Conservation (phyloP, 2,888 invertebrate species). For the Anagyrus pseudococci region DNA sequence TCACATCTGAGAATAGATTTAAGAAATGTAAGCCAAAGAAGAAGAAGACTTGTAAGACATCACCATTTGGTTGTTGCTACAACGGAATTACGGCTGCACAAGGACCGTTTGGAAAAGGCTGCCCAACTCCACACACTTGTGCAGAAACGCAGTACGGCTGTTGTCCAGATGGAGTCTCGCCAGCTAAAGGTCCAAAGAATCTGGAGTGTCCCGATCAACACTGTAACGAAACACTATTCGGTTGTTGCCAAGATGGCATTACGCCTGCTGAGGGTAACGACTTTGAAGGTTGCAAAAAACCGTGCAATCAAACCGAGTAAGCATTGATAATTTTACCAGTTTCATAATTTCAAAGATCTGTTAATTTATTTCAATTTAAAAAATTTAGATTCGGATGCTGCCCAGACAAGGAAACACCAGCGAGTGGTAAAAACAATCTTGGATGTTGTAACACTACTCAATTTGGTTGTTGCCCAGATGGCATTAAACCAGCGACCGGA, state of each 20-base stretch:
- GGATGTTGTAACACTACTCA: constrained; percentile 62
- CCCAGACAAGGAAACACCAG: constrained; percentile 71
- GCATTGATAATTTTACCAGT: constrained; percentile 12
- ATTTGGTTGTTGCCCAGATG: constrained; percentile 77
- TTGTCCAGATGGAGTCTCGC: constrained; percentile 82
- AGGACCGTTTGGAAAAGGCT: constrained; percentile 85
- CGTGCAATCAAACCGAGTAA: constrained; percentile 67
- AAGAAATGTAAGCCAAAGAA: constrained; percentile 69
- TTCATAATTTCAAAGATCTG: too few relatives aligned
- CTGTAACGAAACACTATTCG: constrained; percentile 82
- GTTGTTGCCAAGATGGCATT: constrained; percentile 84
- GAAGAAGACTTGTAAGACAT: constrained; percentile 69
- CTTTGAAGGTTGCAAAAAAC: constrained; percentile 81
- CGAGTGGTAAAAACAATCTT: constrained; percentile 68
- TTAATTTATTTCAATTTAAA: constrained; percentile 31
- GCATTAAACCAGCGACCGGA: constrained; percentile 71
- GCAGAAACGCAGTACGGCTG: constrained; percentile 79
- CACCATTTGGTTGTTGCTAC: constrained; percentile 84
- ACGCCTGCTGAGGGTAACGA: constrained; percentile 82
- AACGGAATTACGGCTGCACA: constrained; percentile 78
- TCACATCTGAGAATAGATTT: constrained; percentile 62
- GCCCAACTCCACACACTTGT: constrained; percentile 77
- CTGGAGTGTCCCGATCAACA: constrained; percentile 79
- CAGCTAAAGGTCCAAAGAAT: constrained; percentile 73
- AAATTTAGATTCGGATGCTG: constrained; percentile 69